phyloP scores from a whole-genome alignment of 2,888 invertebrate genomes.

The Leptinotarsa haldemani region DNA sequence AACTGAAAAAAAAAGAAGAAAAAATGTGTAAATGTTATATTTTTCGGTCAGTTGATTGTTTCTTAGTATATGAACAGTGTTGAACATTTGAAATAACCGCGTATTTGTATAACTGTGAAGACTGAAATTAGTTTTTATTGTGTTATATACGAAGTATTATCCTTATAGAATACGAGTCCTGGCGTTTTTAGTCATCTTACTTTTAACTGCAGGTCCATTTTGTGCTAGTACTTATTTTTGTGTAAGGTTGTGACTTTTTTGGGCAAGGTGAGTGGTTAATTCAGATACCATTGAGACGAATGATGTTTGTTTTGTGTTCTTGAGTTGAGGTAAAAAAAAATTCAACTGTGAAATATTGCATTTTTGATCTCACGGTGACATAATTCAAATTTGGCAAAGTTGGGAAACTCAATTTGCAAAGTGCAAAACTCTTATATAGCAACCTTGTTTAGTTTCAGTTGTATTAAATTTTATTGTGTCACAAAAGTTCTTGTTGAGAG shows the following conservation, averaged over 20 bases:
- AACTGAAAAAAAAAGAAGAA: constrained; percentile 50
- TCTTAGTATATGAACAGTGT: constrained; percentile 63
- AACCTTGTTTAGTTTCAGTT: too few species aligned
- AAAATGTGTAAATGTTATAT: constrained; percentile 64
- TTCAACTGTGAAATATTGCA: too few species aligned
- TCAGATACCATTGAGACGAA: constrained; percentile 1
- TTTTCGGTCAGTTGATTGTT: constrained; percentile 65
- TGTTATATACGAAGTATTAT: constrained; percentile 64
- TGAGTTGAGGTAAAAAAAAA: background rate
- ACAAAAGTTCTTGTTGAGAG: too few species aligned
- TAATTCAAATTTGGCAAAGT: too few species aligned
- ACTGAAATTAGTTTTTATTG: constrained; percentile 66
- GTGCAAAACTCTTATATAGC: too few species aligned
- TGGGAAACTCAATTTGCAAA: too few species aligned
- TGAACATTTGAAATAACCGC: constrained; percentile 59
- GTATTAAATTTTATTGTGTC: too few species aligned
- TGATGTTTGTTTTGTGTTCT: background rate
- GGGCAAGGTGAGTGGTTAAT: constrained; percentile 21
- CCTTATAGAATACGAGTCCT: constrained; percentile 59
- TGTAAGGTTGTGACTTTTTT: constrained; percentile 47
- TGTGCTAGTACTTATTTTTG: constrained; percentile 45
- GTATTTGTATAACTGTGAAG: constrained; percentile 66
- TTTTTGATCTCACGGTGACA: too few species aligned
- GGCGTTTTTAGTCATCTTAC: constrained; percentile 57
- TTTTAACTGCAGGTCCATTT: constrained; percentile 22